phyloP scores from a whole-genome alignment of 2,888 invertebrate genomes.

The Muscina levida region DNA sequence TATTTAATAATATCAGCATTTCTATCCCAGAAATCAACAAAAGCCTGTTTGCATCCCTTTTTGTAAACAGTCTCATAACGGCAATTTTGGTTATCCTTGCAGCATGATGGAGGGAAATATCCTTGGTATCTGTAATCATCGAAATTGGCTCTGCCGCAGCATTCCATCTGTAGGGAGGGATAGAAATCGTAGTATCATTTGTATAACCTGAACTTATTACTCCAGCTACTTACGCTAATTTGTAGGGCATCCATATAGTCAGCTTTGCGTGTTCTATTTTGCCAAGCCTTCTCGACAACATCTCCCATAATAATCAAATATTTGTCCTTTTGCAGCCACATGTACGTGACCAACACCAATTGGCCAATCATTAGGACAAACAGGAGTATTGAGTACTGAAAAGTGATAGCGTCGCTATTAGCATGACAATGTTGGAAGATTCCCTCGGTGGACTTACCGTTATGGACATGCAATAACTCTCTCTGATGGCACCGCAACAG shows the following conservation, averaged over 20 bases:
- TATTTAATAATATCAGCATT: conserved; percentile 83
- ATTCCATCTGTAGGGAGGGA: conserved; percentile 74
- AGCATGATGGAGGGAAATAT: conserved; percentile 75
- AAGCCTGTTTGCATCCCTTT: conserved; percentile 74
- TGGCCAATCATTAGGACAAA: conserved; percentile 87
- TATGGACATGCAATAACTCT: conserved; percentile 93
- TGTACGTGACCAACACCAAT: conserved; percentile 86
- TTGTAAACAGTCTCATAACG: conserved; percentile 72
- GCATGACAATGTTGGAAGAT: not conserved
- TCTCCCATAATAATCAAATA: conserved; percentile 81
- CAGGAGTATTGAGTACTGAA: conserved; percentile 86
- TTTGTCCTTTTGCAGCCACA: conserved; percentile 85
- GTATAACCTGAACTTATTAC: no score
- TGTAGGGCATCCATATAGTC: conserved; percentile 78
- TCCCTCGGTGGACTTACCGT: conserved; percentile 83
- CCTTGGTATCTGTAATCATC: conserved; percentile 76
- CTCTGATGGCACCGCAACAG: conserved; percentile 93
- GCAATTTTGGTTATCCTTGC: conserved; percentile 74
- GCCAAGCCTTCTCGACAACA: conserved; percentile 81
- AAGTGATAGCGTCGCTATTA: not conserved
- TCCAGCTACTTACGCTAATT: conserved; percentile 72
- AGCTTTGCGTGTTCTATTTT: conserved; percentile 74
- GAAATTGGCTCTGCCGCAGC: conserved; percentile 76
- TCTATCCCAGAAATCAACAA: conserved; percentile 80
- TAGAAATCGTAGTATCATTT: not conserved